Evolutionary conservation across 2,113 vertebrate genomes (phyloP), one percentile per base, ranked within the genome.

Genomic region (Rhea pennata): DNA sequence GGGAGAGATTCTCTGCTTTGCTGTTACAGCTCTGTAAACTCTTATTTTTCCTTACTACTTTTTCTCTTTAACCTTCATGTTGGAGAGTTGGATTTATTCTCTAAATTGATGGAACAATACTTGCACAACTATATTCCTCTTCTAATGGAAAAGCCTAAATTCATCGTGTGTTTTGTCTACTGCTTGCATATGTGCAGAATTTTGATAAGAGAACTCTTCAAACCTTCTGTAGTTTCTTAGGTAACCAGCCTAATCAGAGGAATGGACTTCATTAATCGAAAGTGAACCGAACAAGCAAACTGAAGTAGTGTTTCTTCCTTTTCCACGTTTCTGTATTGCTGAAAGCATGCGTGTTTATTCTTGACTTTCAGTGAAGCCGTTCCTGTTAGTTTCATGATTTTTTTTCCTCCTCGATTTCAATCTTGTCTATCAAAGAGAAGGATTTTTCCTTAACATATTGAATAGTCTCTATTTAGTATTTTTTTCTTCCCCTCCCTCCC

Each of bases 191-290:
- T 39, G 2, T 61, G 50, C 67, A 91, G 48, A 58, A 8, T 54
- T 95, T n/a, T 66, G 26, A 46, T 70, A 15, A 6, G n/a, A 84
- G 53, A 53, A n/a, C 64, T 40, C 64, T 89, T 77, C 86, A 71
- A 61, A 73, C 36, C 58, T 93, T 67, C 56, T 71, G 48, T 67
- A 82, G 48, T 94, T 92, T 89, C 92, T 93, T 83, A 71, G 74
- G 84, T 87, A 94, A 94, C 84, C 44, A 80, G 42, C 48, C 42
- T 27, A 85, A 72, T 59, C 51, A 48, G 51, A 94, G 83, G 73
- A 96, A 62, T n/a, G 88, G 76, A 48, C 31, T 70, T 36, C 74
- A 23, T 85, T 92, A 66, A 53, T 50, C 66, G 53, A 36, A 77
- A 51, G n/a, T 29, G 58, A 91, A 80, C 22, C 65, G 72, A 54